A percentile compares a stretch with the other conserved stretches of the same genome.
phyloP scores from a whole-genome alignment of 2,888 invertebrate genomes.

The Sphecodes monilicornis region DNA sequence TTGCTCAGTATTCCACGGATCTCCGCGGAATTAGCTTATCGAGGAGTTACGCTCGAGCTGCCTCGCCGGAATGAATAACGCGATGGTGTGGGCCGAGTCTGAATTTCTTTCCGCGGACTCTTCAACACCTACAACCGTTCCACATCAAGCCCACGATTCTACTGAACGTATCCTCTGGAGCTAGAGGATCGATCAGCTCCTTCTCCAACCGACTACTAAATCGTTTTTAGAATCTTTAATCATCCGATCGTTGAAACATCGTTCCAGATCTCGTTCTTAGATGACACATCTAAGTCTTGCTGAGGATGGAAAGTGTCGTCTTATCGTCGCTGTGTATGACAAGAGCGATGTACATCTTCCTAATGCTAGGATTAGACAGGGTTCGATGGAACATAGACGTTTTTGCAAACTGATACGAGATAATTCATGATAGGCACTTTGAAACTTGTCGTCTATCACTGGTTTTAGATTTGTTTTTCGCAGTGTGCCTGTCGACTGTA shows the following conservation, averaged over 20 bases:
- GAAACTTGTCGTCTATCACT: too few species aligned
- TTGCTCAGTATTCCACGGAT: not conserved
- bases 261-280: not conserved
- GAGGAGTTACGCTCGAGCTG: not conserved
- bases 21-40: not conserved
- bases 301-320: too few species aligned
- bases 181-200: not conserved
- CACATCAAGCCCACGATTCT: not conserved
- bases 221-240: not conserved
- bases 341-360: too few species aligned
- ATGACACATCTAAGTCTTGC: too few species aligned
- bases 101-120: not conserved
- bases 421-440: too few species aligned
- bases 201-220: not conserved
- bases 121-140: not conserved
- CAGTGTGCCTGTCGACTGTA: too few species aligned
- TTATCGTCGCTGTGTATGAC: too few species aligned
- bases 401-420: too few species aligned
- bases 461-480: too few species aligned
- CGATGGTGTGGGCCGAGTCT: not conserved
- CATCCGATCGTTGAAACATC: not conserved
- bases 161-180: not conserved
- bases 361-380: too few species aligned
- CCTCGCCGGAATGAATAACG: slow-evolving; percentile 3
- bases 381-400: too few species aligned